Evolutionary conservation across 2,797 vertebrate genomes (phyloP), one percentile per base, ranked within the genome.

Genomic region (Chrysocyon brachyurus): DNA sequence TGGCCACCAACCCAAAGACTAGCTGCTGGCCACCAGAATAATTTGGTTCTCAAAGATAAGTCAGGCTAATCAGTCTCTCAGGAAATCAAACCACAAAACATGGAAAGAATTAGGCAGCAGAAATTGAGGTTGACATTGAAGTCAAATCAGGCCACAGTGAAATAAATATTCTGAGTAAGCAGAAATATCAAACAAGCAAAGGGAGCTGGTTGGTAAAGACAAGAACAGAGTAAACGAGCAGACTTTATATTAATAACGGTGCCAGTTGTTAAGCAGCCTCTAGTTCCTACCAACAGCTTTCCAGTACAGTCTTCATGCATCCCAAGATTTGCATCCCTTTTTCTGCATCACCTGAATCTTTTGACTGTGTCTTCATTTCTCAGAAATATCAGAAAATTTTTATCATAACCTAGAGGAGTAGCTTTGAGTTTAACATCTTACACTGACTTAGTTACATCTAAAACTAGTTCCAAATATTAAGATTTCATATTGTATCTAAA

Each of bases 361-460:
- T 73, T 33, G 28, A n/a, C 33, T 40, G 14, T 73, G 57, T 49
- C 61, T 68, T 92, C 24, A 46, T 87, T 63, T 90, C 90, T 82
- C 33, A 87, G 59, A 97, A 89, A 33, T 91, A 89, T 93, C 68
- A 84, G 75, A 66, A 84, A 52, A 28, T 22, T 46, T 90, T 78
- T 33, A 82, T 61, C 82, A 57, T 72, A 73, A 82, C 21, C 3
- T 72, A 61, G 79, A 72, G 89, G 16, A 40, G 21, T 40, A 78
- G 54, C 46, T 95, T 68, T 84, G 33, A 82, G 21, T 84, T 81
- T 85, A 59, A 79, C 7, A 33, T n/a, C 66, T 22, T 54, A 68
- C 5, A 64, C n/a, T 19, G 52, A 56, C 61, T 52, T 49, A 12
- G 22, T 56, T 22, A 70, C 28, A 15, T 8, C 52, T 61, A 26